Evolutionary conservation across 2,113 vertebrate species (phyloP), one percentile per base, ranked within the genome.

Genomic region (Plecotus auritus): DNA sequence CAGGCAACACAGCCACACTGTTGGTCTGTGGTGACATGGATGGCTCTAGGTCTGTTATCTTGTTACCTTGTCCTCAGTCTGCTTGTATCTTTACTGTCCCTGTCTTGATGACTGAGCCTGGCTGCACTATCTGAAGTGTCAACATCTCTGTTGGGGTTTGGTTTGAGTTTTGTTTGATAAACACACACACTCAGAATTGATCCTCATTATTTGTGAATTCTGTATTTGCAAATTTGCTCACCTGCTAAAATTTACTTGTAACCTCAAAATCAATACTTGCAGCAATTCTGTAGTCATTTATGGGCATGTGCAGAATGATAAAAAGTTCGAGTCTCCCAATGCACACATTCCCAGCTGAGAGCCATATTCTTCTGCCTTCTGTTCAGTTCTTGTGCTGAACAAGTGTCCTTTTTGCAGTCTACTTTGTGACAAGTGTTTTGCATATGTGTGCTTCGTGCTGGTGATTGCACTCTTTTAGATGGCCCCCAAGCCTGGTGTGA

Each of bases 181-280:
- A 37, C 9, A 85, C 10, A 66, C 20, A 84, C 59, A 37, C 35
- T 35, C 13, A 49, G 0, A 32, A 9, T 22, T 1, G 0, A 17
- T 84, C 70, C 14, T 92, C 56, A 51, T 49, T 56, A 30, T 85
- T 54, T 35, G 10, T 40, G 42, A 32, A 56, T 22, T 42, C 64
- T 23, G 5, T 77, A 32, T 92, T 92, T 88, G 32, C 80, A 81
- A 51, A 67, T 82, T 51, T 78, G 5, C 61, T 32, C 9, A 88
- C 73, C 76, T 93, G 28, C 72, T 90, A 54, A 77, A 84, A 85
- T 90, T 81, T 47, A 61, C 32, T 91, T 86, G 47, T 47, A 49
- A 61, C 80, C 35, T 72, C 59, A 6, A 80, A 86, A 42, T 70
- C 28, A 51, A 56, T 59, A 28, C 66, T 67, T 12, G 20, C 1